A percentile compares a stretch with the other conserved stretches of the same genome.
Conservation (phyloP, 2,888 invertebrate genomes). For the Caenorhabditis virilis region DNA sequence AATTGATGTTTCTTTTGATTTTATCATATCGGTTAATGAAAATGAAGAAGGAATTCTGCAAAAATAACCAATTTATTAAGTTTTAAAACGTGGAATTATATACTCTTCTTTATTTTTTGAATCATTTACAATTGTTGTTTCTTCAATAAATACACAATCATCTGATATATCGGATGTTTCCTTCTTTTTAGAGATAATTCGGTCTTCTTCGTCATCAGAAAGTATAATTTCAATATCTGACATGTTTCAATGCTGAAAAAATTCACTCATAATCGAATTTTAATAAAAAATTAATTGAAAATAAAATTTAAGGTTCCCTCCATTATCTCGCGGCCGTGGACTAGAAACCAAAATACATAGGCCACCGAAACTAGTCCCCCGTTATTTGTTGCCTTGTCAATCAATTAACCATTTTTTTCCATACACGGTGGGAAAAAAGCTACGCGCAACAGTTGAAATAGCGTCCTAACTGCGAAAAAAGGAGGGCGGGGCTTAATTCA, state of each 20-base stretch:
- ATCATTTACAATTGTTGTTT: constrained; percentile 10
- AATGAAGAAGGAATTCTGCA: background rate
- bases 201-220: constrained; percentile 13
- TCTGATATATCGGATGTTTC: background rate
- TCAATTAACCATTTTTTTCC: background rate
- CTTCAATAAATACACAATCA: constrained; percentile 28
- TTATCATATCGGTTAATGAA: constrained; percentile 1
- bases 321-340: background rate
- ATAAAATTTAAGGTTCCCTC: background rate
- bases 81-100: background rate
- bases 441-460: too few relatives aligned
- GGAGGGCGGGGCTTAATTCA: too few relatives aligned
- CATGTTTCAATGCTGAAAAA: too few relatives aligned
- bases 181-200: background rate
- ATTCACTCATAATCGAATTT: constrained; percentile 3
- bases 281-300: background rate
- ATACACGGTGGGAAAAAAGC: too few relatives aligned
- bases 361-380: background rate
- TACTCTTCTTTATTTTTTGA: constrained; percentile 6
- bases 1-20: background rate
- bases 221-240: constrained; percentile 15
- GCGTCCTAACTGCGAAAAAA: too few relatives aligned
- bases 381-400: background rate
- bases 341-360: background rate
- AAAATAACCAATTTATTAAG: too few relatives aligned